These are phyloP conservation scores for Macquaria ambigua DNA, from an alignment of 2,113 vertebrate genomes.

Conservation along the genomic window DNA sequence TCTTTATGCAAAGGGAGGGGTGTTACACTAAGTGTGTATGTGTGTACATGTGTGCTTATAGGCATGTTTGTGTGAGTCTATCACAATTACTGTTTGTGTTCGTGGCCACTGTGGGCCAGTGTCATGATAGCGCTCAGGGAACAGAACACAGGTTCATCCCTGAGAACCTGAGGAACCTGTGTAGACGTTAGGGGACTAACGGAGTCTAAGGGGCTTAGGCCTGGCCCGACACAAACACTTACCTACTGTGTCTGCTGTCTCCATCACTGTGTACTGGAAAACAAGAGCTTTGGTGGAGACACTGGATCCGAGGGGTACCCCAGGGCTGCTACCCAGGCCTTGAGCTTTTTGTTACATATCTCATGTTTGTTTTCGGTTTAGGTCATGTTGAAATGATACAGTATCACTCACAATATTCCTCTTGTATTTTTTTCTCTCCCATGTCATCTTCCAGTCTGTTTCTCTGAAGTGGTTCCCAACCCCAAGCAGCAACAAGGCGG, in stretches of 20 bases:
- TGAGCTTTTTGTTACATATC: conserved; percentile 66
- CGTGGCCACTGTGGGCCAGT: conserved; percentile 71
- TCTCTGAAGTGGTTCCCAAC: conserved; percentile 69
- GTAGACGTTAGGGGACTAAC: conserved; percentile 79
- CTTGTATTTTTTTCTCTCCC: conserved; percentile 68
- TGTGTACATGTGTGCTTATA: conserved; percentile 7
- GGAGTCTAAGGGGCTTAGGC: conserved; percentile 80
- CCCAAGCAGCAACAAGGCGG: conserved; percentile 54
- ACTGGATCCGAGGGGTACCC: conserved; percentile 65
- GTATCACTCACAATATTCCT: conserved; percentile 68
- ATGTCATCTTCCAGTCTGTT: conserved; percentile 54
- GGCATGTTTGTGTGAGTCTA: conserved; percentile 64
- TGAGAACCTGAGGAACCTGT: conserved; percentile 79
- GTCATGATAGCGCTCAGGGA: conserved; percentile 63
- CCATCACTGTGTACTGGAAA: conserved; percentile 81
- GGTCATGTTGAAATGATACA: conserved; percentile 62
- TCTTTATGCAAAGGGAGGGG: conserved; percentile 69
- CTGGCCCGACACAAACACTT: conserved; percentile 81
- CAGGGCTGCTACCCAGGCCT: conserved; percentile 49
- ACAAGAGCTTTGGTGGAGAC: conserved; percentile 81
- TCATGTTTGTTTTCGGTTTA: conserved; percentile 75
- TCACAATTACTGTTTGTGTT: conserved; percentile 81
- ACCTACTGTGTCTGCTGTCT: conserved; percentile 81
- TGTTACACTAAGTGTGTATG: conserved; percentile 31
- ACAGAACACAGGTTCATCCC: conserved; percentile 69